Percentiles rank a stretch among this genome's conserved stretches.
Conservation (phyloP, 2,888 invertebrate species). For the Ethmia dodecea region DNA sequence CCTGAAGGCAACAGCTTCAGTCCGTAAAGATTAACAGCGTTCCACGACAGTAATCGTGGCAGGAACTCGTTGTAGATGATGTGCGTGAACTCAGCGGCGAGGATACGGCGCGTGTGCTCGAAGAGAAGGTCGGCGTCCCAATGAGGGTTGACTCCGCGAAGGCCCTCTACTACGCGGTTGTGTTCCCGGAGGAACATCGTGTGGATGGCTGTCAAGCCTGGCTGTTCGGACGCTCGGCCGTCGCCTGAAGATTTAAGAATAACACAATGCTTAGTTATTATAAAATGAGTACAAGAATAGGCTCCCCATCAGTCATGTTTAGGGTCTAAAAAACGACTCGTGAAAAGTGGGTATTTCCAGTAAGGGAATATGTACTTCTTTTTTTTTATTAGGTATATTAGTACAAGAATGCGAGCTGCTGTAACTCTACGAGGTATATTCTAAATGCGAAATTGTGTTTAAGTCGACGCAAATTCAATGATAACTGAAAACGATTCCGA, state of each 20-base stretch:
- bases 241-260: conserved; percentile 83
- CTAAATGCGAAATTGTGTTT: too few species aligned
- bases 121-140: conserved; percentile 93
- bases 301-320: too few species aligned
- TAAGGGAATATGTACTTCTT: too few species aligned
- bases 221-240: conserved; percentile 94
- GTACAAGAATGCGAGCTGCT: too few species aligned
- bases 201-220: conserved; percentile 91
- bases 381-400: too few species aligned
- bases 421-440: too few species aligned
- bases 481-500: too few species aligned
- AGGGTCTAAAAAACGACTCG: too few species aligned
- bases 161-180: conserved; percentile 88
- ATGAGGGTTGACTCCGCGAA: conserved; percentile 89
- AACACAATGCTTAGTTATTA: too few species aligned
- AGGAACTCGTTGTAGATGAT: conserved; percentile 93
- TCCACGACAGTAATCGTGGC: conserved; percentile 93
- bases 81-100: conserved; percentile 88
- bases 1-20: conserved; percentile 87
- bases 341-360: too few species aligned
- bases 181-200: conserved; percentile 94
- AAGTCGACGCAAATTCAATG: too few species aligned
- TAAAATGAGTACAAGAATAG: too few species aligned
- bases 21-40: conserved; percentile 91
- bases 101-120: conserved; percentile 86